These are phyloP conservation scores for Caerostris darwini DNA, from an alignment of 1,140 invertebrate species.

Conservation along the genomic window DNA sequence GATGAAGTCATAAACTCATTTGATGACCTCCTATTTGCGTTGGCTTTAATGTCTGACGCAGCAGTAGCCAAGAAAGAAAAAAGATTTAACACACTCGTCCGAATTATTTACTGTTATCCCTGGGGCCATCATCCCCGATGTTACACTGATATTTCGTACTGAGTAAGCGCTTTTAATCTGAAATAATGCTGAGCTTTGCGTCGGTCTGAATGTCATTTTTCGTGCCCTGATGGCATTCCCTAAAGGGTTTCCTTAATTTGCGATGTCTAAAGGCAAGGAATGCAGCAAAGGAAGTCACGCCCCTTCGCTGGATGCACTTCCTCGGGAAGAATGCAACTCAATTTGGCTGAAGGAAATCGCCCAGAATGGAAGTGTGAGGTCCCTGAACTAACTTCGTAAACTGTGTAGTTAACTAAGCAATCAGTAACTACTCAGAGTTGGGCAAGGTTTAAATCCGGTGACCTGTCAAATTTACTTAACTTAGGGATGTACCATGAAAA, in stretches of 20 bases:
- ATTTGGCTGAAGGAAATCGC: constrained; percentile 4
- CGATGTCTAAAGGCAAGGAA: constrained; percentile 63
- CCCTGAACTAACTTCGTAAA: constrained; percentile 7
- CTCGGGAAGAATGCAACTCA: constrained; percentile 62
- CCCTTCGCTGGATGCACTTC: constrained; percentile 30
- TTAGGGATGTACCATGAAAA: neutral
- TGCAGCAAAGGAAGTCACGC: constrained; percentile 43
- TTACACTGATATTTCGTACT: constrained; percentile 29
- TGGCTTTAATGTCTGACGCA: neutral
- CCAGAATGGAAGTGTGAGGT: neutral
- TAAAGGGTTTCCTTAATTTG: constrained; percentile 69
- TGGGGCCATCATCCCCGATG: constrained; percentile 19
- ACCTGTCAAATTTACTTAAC: neutral
- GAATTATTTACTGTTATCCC: constrained; percentile 44
- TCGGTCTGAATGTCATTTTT: constrained; percentile 59
- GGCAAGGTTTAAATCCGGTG: neutral
- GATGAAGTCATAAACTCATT: neutral
- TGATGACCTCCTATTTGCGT: neutral
- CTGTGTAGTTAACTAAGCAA: neutral
- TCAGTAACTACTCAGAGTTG: neutral
- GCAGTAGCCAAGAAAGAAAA: neutral
- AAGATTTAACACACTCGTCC: constrained; percentile 35
- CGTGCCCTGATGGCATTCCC: constrained; percentile 55
- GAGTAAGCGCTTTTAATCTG: constrained; percentile 55
- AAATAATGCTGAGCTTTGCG: constrained; percentile 31